phyloP scores from a whole-genome alignment of 2,888 invertebrate species.

The Drosophila trichaetosa region DNA sequence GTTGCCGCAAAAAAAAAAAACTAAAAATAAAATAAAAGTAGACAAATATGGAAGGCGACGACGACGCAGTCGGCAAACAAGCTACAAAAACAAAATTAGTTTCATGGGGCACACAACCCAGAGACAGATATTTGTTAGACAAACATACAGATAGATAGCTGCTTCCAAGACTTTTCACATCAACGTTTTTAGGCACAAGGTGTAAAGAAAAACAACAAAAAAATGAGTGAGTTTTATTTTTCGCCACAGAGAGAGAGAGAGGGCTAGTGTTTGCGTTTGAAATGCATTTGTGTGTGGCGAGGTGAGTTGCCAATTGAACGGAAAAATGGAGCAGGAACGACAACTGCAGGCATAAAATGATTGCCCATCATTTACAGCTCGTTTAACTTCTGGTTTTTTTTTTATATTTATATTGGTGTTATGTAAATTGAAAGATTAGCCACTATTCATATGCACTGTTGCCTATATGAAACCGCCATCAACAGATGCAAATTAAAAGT shows the following conservation, averaged over 20 bases:
- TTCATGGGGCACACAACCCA: conserved; percentile 35
- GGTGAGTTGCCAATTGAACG: conserved; percentile 52
- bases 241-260: background rate
- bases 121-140: conserved; percentile 17
- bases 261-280: background rate
- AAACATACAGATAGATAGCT: conserved; percentile 28
- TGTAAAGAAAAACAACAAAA: conserved; percentile 26
- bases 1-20: conserved; percentile 67
- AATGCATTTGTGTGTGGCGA: background rate
- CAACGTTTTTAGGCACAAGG: conserved; percentile 50
- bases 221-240: conserved; percentile 35
- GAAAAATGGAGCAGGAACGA: conserved; percentile 53
- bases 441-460: conserved; percentile 27
- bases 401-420: conserved; percentile 40
- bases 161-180: conserved; percentile 55
- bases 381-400: conserved; percentile 27
- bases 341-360: conserved; percentile 48
- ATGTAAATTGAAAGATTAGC: conserved; percentile 53
- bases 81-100: conserved; percentile 62
- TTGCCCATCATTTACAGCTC: conserved; percentile 63
- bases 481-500: conserved; percentile 3
- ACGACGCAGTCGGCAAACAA: conserved; percentile 59
- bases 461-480: conserved; percentile 28
- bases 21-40: conserved; percentile 46
- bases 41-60: conserved; percentile 66